These are phyloP conservation scores for Gymnogyps californianus DNA, from an alignment of 2,113 vertebrate genomes.

Conservation along the genomic window DNA sequence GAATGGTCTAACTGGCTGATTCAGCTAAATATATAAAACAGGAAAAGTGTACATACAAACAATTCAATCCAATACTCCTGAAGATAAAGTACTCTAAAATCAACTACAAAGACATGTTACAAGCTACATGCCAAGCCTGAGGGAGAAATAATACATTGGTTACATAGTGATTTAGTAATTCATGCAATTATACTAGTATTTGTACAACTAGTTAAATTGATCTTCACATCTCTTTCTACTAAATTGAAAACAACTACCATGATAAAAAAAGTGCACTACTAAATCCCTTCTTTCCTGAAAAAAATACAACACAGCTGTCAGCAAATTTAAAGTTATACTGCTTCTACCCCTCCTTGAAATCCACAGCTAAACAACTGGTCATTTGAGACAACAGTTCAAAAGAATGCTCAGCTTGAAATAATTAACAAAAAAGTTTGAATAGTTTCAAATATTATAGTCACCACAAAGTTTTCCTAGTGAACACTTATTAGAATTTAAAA, in stretches of 20 bases:
- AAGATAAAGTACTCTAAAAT: not conserved
- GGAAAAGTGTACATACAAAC: not conserved
- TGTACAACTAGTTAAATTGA: not conserved
- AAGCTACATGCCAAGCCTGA: not conserved
- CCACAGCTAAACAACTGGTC: not conserved
- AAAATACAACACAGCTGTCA: not conserved
- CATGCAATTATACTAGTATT: not conserved
- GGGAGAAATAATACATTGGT: not conserved
- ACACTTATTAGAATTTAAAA: not conserved
- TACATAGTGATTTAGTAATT: not conserved
- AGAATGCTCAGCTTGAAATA: constrained; percentile 17
- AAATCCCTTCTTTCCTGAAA: not conserved
- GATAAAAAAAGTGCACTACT: not conserved
- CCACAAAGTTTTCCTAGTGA: not conserved
- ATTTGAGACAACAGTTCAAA: not conserved
- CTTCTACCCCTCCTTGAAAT: not conserved
- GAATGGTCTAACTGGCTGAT: not conserved
- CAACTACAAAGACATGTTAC: not conserved
- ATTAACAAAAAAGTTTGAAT: not conserved
- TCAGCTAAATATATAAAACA: not conserved
- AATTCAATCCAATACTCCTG: not conserved
- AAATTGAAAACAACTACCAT: not conserved
- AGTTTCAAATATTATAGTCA: not conserved
- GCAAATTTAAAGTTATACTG: not conserved
- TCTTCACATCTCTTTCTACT: not conserved